Base-by-base conservation (phyloP, 2,113 vertebrate genomes). In the Pao palembangensis region DNA sequence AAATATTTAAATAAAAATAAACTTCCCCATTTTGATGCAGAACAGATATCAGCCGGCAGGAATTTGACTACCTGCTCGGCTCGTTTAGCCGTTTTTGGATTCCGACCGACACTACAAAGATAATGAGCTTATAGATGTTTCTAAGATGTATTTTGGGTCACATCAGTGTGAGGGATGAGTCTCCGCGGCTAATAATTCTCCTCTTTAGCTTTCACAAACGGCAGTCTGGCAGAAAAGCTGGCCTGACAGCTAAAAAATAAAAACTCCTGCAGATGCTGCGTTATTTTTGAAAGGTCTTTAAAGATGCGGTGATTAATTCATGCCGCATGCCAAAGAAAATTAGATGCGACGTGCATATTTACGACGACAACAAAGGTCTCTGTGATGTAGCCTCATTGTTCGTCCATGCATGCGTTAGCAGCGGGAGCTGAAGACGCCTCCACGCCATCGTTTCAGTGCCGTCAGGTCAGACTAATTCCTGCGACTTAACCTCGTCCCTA, bases 61-160 rank as follows among this genome's bases (percentile, higher is more conserved):
- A 38, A 12, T 11, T 38, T 38, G 10, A 12, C 34, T 8, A 38
- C 10, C 34, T 12, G 34, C 34, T 38, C 34, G 34, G 34, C 34
- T 38, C 34, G 15, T 53, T 38, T 64, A 28, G 66, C 48, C 3
- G 59, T 51, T 46, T 78, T 51, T 58, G 78, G 87, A 89, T 77
- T 87, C 63, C 68, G 64, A 78, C 67, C 69, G 81, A 87, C 84
- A 79, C 76, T 78, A 57, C 12, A 76, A 77, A 75, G 81, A 89
- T 90, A 91, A 90, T 90, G 77, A 91, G 88, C 76, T 86, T 84
- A 82, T 69, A 81, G 79, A 81, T 83, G 73, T 64, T 87, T 84
- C 87, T 75, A 64, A 87, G 71, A 85, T 85, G 75, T 78, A 68
- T 85, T 84, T 82, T 65, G 83, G 72, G 62, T 60, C 46, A 25